Conservation (phyloP, 2,888 invertebrate genomes). For the Caenorhabditis japonica region DNA sequence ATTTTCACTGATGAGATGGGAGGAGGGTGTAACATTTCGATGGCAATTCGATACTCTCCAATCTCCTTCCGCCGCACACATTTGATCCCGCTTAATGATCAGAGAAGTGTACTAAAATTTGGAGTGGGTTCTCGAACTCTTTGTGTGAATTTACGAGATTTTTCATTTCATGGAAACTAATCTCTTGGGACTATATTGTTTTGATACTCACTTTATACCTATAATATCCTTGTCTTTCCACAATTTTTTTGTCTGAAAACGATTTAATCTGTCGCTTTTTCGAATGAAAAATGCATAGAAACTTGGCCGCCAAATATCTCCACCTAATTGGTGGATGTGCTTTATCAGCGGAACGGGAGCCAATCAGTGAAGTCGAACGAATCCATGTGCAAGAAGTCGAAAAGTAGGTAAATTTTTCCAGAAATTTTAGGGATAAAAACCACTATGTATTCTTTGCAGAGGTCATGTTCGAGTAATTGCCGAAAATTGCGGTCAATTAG, state of each 20-base stretch:
- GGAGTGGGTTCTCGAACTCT: too few relatives aligned
- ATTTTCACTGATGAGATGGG: not conserved
- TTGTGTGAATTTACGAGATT: not conserved
- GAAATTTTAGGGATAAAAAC: not conserved
- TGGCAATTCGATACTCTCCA: constrained; percentile 33
- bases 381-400: constrained; percentile 17
- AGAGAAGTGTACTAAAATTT: not conserved
- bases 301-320: constrained; percentile 20
- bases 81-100: not conserved
- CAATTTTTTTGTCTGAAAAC: not conserved
- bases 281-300: constrained; percentile 16
- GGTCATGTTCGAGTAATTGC: constrained; percentile 1
- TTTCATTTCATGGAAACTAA: too few relatives aligned
- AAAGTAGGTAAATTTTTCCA: not conserved
- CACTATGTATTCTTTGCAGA: too few relatives aligned
- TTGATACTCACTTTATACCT: not conserved
- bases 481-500: constrained; percentile 25
- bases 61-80: not conserved
- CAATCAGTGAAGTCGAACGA: constrained; percentile 26
- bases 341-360: constrained; percentile 29
- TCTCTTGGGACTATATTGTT: too few relatives aligned
- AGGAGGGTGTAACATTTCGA: constrained; percentile 34
- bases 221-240: not conserved
- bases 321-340: constrained; percentile 47
- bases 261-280: not conserved